Base-by-base conservation (phyloP, 1,140 invertebrate genomes). In the Zaprionus nigranus region DNA sequence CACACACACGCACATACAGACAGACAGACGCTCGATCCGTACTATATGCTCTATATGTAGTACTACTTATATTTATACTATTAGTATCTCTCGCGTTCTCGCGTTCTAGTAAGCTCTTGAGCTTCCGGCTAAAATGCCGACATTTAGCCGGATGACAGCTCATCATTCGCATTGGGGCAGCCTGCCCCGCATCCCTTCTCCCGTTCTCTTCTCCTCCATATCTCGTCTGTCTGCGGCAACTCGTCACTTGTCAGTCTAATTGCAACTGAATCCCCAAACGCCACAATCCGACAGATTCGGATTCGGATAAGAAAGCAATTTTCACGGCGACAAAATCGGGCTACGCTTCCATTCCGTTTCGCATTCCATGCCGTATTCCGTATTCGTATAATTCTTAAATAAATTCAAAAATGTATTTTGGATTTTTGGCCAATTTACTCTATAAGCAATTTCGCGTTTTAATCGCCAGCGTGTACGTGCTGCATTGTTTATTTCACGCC, bases 161-260 rank as follows among this genome's bases (percentile, higher is more conserved):
- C 65, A 78, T 86, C 79, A 69, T 75, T 46, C 30, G 24, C 53
- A 62, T 57, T 65, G 66, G 66, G 51, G 65, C 46, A 24, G 30
- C 22, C 61, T 38, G 20, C 38, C 28, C 54, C 26, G 30, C 20
- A 9, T 11, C 17, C 20, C 43, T 17, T 5, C 30, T 22, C 11
- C 22, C n/a, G n/a, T n/a, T n/a, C 5, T 46, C 11, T 11, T 5
- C 30, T 62, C 51, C 24, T 53, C 43, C 2, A 28, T 9, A 17
- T 63, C 17, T 20, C 24, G 9, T 30, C 28, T 54, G 56, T 36
- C 54, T 24, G 38, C 17, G 30, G 15, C 13, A 56, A 78, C 75
- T 88, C 84, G 70, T 86, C 83, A 87, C 76, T 80, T 80, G 84
- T 80, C 83, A 88, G 62, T 69, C 83, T 86, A 82, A 80, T 88